Evolutionary conservation across 2,797 vertebrate genomes (phyloP).

Genomic region (Scolopax rusticola): DNA sequence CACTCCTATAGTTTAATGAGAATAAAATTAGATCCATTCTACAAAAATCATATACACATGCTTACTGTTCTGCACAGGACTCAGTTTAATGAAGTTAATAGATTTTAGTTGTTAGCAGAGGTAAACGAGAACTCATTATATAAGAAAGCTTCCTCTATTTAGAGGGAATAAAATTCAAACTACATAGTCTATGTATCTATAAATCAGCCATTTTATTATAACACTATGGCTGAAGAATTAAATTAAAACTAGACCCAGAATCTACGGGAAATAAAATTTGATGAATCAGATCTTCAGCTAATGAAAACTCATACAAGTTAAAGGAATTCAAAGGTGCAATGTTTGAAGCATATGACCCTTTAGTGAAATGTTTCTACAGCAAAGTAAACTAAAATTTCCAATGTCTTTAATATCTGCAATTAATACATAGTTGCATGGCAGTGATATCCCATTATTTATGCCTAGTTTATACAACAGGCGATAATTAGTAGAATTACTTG

Average conservation of each 20-base stretch:
- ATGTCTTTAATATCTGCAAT: not conserved
- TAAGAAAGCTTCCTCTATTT: not conserved
- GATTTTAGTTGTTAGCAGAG: not conserved
- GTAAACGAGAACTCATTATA: not conserved
- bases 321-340: not conserved
- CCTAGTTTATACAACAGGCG: not conserved
- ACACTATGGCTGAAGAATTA: not conserved
- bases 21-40: conserved; percentile 14
- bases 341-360: not conserved
- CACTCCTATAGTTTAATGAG: not conserved
- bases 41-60: conserved; percentile 6
- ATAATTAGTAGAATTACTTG: not conserved
- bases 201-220: conserved; percentile 22
- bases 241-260: not conserved
- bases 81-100: conserved; percentile 29
- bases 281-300: not conserved
- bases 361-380: not conserved
- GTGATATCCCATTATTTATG: not conserved
- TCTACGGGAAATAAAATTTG: not conserved
- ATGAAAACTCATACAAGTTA: not conserved
- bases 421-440: not conserved
- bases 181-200: not conserved
- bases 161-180: conserved; percentile 35
- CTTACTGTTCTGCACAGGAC: conserved; percentile 26
- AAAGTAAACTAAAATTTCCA: not conserved